Conservation (phyloP, 2,888 invertebrate genomes). For the Agriopis leucophaearia region DNA sequence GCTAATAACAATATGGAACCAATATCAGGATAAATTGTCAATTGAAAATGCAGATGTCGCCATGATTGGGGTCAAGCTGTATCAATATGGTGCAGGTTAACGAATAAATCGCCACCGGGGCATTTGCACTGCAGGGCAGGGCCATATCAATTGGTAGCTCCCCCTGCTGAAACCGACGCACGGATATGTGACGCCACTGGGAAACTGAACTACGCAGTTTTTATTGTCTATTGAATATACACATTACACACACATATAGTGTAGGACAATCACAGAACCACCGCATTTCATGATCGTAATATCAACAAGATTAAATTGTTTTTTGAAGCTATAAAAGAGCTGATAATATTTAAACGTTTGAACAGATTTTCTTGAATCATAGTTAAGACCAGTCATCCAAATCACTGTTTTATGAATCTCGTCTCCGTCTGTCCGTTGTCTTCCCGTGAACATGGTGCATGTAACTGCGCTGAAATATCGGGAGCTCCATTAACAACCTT, state of each 20-base stretch:
- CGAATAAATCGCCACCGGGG: conserved; percentile 78
- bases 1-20: not conserved
- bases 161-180: conserved; percentile 55
- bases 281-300: not conserved
- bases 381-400: no score
- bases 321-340: no score
- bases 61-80: conserved; percentile 74
- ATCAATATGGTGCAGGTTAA: conserved; percentile 78
- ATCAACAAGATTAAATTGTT: not conserved
- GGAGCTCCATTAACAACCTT: no score
- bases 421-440: no score
- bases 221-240: conserved; percentile 29
- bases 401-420: no score
- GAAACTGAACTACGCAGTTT: conserved; percentile 52
- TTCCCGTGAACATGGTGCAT: no score
- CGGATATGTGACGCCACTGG: conserved; percentile 50
- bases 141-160: conserved; percentile 74
- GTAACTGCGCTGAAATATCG: no score
- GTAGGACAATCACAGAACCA: not conserved
- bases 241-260: not conserved
- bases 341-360: no score
- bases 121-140: conserved; percentile 70
- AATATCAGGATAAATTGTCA: conserved; percentile 52
- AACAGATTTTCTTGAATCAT: no score
- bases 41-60: conserved; percentile 54